A percentile compares a stretch with the other conserved stretches of the same genome.
These are phyloP conservation scores for Drosophila kuntzei DNA, from an alignment of 2,888 invertebrate genomes.

Conservation along the genomic window DNA sequence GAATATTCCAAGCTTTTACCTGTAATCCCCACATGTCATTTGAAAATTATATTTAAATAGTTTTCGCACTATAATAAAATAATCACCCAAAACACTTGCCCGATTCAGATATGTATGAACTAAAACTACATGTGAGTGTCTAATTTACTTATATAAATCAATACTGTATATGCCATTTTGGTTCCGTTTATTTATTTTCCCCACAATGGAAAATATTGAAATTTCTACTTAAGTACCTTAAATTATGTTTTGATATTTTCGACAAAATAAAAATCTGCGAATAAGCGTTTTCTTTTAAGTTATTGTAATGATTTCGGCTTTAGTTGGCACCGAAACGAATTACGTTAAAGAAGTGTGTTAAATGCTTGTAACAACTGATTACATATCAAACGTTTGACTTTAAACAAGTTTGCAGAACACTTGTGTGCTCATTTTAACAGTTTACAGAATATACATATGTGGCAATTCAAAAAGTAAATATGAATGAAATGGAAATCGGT, in stretches of 20 bases:
- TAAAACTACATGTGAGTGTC: no score
- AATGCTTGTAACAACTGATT: slow-evolving; percentile 26
- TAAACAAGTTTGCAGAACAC: slow-evolving; percentile 15
- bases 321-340: slow-evolving; percentile 2
- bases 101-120: no score
- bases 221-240: not conserved
- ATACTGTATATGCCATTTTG: no score
- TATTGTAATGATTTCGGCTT: slow-evolving; percentile 3
- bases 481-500: slow-evolving; percentile 6
- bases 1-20: not conserved
- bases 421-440: slow-evolving; percentile 22
- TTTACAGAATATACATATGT: not conserved
- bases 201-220: not conserved
- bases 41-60: no score
- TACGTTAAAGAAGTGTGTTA: not conserved
- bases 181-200: no score
- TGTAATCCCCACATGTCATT: no score
- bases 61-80: no score
- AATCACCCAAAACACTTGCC: no score
- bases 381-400: slow-evolving; percentile 20
- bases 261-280: not conserved
- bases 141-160: no score
- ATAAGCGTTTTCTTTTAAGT: not conserved
- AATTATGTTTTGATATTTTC: not conserved
- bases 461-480: slow-evolving; percentile 6